These are phyloP conservation scores for Acleris holmiana DNA, from an alignment of 2,888 invertebrate genomes.

Conservation along the genomic window DNA sequence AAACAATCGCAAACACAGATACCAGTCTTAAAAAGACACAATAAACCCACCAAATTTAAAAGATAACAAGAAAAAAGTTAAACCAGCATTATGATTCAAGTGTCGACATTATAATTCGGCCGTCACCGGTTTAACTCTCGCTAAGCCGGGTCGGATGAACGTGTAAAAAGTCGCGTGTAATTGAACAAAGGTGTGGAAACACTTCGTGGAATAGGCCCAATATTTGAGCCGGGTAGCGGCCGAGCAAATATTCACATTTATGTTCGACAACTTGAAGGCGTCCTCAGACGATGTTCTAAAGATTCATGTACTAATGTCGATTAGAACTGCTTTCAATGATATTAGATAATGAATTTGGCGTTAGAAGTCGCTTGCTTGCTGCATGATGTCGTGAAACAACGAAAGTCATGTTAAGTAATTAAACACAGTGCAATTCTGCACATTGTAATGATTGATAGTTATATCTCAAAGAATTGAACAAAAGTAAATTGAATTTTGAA, in stretches of 20 bases:
- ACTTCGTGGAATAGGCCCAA: slow-evolving; percentile 44
- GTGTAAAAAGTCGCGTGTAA: slow-evolving; percentile 52
- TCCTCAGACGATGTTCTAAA: slow-evolving; percentile 5
- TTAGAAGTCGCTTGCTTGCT: no score
- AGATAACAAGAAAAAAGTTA: slow-evolving; percentile 13
- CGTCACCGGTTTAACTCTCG: slow-evolving; percentile 53
- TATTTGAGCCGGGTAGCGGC: slow-evolving; percentile 44
- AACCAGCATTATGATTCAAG: slow-evolving; percentile 31
- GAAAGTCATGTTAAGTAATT: no score
- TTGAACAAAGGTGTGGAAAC: slow-evolving; percentile 52
- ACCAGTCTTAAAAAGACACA: neutral
- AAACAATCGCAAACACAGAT: neutral
- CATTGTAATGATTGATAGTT: no score
- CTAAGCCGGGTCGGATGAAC: slow-evolving; percentile 48
- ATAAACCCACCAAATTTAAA: neutral
- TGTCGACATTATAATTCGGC: slow-evolving; percentile 42
- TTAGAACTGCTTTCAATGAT: no score
- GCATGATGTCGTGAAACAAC: no score
- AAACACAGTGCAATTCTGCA: no score
- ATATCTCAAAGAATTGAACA: no score
- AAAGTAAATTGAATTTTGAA: no score
- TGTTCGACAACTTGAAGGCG: slow-evolving; percentile 17
- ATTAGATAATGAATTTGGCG: no score
- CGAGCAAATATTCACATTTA: slow-evolving; percentile 31
- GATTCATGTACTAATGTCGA: neutral